Conservation (phyloP, 2,797 vertebrate species). For the Acanthopagrus latus region DNA sequence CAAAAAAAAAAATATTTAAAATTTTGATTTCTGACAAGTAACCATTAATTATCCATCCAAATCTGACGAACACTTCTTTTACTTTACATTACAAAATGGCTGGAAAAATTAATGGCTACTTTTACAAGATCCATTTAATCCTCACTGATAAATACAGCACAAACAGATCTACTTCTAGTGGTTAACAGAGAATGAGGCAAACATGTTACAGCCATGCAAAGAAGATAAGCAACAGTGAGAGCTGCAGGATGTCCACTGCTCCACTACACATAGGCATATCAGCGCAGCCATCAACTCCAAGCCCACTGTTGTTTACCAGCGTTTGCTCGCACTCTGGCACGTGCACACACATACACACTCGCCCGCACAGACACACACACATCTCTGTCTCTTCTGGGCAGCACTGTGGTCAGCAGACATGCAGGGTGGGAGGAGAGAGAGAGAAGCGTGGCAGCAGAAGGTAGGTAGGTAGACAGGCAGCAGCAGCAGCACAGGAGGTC, state of each 20-base stretch:
- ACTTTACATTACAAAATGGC: not conserved
- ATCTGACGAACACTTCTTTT: conserved; percentile 15
- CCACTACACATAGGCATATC: conserved; percentile 37
- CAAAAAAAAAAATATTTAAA: conserved; percentile 55
- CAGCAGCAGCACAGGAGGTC: conserved; percentile 72
- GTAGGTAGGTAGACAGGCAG: conserved; percentile 74
- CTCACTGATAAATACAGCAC: conserved; percentile 49
- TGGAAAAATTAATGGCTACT: conserved; percentile 71
- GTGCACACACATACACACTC: conserved; percentile 40
- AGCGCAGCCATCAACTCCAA: conserved; percentile 52
- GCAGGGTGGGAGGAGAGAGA: conserved; percentile 78
- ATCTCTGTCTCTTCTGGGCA: conserved; percentile 67
- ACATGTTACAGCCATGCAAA: conserved; percentile 83
- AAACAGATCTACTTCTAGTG: conserved; percentile 54
- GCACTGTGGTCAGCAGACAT: conserved; percentile 79
- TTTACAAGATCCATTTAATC: conserved; percentile 72
- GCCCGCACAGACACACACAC: conserved; percentile 34
- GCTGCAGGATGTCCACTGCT: conserved; percentile 58
- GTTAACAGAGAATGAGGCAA: conserved; percentile 67
- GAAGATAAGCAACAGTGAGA: conserved; percentile 81
- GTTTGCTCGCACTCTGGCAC: conserved; percentile 44
- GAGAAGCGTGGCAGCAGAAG: conserved; percentile 77
- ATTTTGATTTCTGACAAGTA: conserved; percentile 71
- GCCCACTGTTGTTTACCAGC: conserved; percentile 79
- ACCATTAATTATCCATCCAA: conserved; percentile 71